Conservation (phyloP, 1,140 invertebrate genomes). For the Pogonognathellus flavescens region DNA sequence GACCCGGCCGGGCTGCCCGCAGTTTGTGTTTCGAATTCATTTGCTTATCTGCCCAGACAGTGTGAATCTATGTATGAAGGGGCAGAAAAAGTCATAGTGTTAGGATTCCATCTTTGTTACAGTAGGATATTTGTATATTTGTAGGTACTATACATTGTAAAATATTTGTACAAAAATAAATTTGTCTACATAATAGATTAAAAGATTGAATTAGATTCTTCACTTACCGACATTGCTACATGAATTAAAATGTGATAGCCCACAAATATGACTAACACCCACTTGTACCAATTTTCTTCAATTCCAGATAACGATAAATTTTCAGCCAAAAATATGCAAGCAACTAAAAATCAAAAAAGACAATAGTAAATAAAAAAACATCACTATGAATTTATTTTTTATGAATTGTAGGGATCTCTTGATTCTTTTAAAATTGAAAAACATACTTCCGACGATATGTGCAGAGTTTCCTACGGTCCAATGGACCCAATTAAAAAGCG, state of each 20-base stretch:
- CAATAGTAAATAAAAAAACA: no score
- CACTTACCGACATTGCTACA: constrained; percentile 87
- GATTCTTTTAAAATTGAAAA: background rate
- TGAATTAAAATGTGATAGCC: constrained; percentile 90
- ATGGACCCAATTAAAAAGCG: constrained; percentile 95
- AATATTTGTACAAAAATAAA: constrained; percentile 66
- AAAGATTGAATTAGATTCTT: constrained; percentile 56
- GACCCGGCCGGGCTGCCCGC: constrained; percentile 60
- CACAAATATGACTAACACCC: constrained; percentile 86
- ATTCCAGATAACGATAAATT: constrained; percentile 86
- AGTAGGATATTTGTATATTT: constrained; percentile 24
- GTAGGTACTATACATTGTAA: constrained; percentile 66
- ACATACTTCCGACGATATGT: constrained; percentile 90
- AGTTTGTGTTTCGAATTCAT: constrained; percentile 59
- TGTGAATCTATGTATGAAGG: constrained; percentile 59
- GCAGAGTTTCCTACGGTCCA: constrained; percentile 94
- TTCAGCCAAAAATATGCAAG: constrained; percentile 92
- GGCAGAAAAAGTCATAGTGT: constrained; percentile 57
- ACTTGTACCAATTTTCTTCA: constrained; percentile 77
- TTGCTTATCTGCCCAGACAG: constrained; percentile 63
- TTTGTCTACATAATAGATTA: no score
- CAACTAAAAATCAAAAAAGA: constrained; percentile 76
- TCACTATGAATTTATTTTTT: no score
- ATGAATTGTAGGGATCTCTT: no score
- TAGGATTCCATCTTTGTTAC: no score